Evolutionary conservation across 2,113 vertebrate species (phyloP).

Genomic region (Ifrita kowaldi): DNA sequence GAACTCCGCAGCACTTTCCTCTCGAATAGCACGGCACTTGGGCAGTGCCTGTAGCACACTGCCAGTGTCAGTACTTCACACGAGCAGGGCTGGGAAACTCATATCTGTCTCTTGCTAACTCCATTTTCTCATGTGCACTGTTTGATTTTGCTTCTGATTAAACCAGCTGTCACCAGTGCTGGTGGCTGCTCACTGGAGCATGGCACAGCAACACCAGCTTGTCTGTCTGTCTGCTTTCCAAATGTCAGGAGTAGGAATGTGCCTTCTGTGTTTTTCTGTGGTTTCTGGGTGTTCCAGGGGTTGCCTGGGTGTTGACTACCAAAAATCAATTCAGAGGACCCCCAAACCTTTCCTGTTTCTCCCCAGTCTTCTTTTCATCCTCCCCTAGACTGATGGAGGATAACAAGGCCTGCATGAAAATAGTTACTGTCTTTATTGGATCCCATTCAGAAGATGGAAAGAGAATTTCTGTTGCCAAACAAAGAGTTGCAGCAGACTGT

Average conservation of each 20-base stretch:
- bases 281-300: background rate
- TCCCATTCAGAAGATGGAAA: background rate
- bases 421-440: background rate
- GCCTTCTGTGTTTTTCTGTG: background rate
- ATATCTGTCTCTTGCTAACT: conserved; percentile 3
- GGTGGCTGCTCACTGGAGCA: conserved; percentile 58
- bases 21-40: background rate
- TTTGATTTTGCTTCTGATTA: conserved; percentile 54
- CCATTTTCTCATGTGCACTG: background rate
- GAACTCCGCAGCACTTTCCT: conserved; percentile 33
- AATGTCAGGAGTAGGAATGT: background rate
- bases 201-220: conserved; percentile 31
- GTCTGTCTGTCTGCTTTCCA: background rate
- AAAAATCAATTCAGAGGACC: background rate
- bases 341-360: background rate
- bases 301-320: background rate
- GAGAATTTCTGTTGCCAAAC: background rate
- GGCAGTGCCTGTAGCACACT: background rate
- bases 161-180: conserved; percentile 30
- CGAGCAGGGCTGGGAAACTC: conserved; percentile 20
- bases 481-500: background rate
- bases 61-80: background rate
- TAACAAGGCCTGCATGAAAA: background rate
- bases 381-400: background rate
- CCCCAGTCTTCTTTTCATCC: background rate